Base-by-base conservation (phyloP, 2,797 vertebrate species). In the Macrochelys suwanniensis region DNA sequence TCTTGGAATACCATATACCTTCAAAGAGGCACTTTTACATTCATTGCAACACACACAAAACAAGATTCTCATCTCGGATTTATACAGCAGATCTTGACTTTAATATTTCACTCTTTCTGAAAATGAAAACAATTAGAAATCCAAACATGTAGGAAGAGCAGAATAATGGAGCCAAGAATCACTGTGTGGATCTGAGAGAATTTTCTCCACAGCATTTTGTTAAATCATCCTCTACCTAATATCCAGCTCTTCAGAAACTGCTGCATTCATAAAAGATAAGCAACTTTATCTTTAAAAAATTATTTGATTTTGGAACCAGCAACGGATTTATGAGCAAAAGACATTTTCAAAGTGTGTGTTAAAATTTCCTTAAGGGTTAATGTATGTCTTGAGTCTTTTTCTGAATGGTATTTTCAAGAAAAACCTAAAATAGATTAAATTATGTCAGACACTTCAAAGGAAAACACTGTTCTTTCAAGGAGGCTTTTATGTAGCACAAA, bases 401-500 rank as follows among this genome's bases (percentile, higher is more conserved):
- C n/a, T 15, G 82, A 96, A 90, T 42, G 86, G 7, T 77, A 68
- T 71, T 89, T 33, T n/a, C 13, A 56, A 85, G n/a, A 26, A 89
- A 92, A 90, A 91, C 26, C 10, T 92, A 82, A 95, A 90, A 65
- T 25, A 91, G 76, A 96, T 93, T 84, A 94, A 93, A 93, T 51
- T 80, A 61, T 81, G 82, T 77, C 90, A 94, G 65, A 87, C 25
- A 42, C 50, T 93, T 92, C 80, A 94, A 93, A 94, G 81, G 37
- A 93, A 96, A 97, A 94, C 16, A 45, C 1, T 82, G 15, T 57
- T 56, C 59, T 94, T 96, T 93, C 84, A 86, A 84, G 91, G 57
- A 84, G 7, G 26, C 93, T 96, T 97, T 83, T 84, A 90, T 17
- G 49, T 53, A 92, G 79, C 79, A 88, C 85, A 89, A 88, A 71